Base-by-base conservation (phyloP, 2,888 invertebrate species). In the Synanthedon myopaeformis region DNA sequence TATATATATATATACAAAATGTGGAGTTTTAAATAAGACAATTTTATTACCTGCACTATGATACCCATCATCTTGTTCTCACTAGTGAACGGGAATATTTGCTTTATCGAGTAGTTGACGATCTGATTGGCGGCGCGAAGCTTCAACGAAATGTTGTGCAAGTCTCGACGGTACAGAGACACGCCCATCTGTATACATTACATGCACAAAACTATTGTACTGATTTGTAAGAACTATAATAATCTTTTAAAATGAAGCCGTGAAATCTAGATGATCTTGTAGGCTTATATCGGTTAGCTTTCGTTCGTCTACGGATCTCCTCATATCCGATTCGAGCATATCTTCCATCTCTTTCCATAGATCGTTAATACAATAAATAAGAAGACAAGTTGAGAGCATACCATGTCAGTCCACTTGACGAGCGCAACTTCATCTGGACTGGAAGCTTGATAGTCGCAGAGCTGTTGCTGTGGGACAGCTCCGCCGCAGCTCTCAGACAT, bases 371-470 rank as follows among this genome's bases (percentile, higher is more conserved):
- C 12, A 51, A 17, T 13, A 8, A 2, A 8, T 10, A 35, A 10
- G 10, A 10, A 35, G 8, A 35, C 35, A 35, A 35, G 35, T 35
- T 35, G 23, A 23, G 4, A 35, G 35, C 56, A 65, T 53, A 91
- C 96, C 90, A 93, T 92, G 63, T 95, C 93, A 10, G 95, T 94
- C 85, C 96, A 96, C 71, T 97, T 96, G 41, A 97, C 95, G 54
- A 98, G 88, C 3, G 97, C 96, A 60, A 97, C 97, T 76, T 98
- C 97, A 76, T 98, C 97, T 0, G 97, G 97, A 63, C 97, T 97
- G 50, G 96, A 92, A 5, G 95, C 96, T 80, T 95, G 93, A 77
- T 91, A 91, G 61, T 88, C 88, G 63, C 87, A 88, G 56, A 88
- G 69, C 62, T 88, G 84, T 61, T 88, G 87, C 59, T 88, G 76